Percentiles rank a stretch among this genome's conserved stretches.
Evolutionary conservation across 2,888 invertebrate genomes (phyloP).

Genomic region (Orthosia gothica): DNA sequence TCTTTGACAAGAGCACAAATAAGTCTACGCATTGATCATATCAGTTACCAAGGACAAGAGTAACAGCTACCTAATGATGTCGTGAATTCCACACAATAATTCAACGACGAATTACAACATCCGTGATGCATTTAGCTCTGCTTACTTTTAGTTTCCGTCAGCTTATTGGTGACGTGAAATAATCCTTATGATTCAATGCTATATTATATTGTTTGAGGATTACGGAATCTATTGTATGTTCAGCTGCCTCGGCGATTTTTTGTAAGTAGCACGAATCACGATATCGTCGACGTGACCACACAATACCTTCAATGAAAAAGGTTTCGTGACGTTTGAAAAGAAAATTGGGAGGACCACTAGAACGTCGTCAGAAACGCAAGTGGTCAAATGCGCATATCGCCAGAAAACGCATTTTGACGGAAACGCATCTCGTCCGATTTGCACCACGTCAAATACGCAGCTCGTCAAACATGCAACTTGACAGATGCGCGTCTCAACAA

Average conservation of each 20-base stretch:
- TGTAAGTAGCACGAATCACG: slow-evolving; percentile 23
- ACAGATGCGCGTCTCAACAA: too few relatives aligned
- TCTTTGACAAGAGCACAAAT: background rate
- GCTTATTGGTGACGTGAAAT: slow-evolving; percentile 16
- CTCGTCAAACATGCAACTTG: too few relatives aligned
- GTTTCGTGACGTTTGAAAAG: background rate
- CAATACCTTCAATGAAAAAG: slow-evolving; percentile 18
- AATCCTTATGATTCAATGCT: slow-evolving; percentile 13
- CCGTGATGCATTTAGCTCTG: slow-evolving; percentile 21
- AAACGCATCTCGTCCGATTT: too few relatives aligned
- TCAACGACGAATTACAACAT: slow-evolving; percentile 12
- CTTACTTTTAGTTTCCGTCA: slow-evolving; percentile 21
- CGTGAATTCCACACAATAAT: slow-evolving; percentile 3
- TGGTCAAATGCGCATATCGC: too few relatives aligned
- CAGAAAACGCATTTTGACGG: too few relatives aligned
- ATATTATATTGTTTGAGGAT: slow-evolving; percentile 24
- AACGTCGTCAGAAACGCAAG: too few relatives aligned
- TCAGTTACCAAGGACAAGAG: background rate
- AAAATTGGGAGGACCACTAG: background rate
- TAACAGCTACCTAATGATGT: background rate
- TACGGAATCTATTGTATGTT: slow-evolving; percentile 37
- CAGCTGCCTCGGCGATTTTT: slow-evolving; percentile 10
- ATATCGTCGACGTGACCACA: slow-evolving; percentile 18
- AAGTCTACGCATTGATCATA: background rate
- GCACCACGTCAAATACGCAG: too few relatives aligned